Evolutionary conservation across 2,888 invertebrate genomes (phyloP), one percentile per base, ranked within the genome.

Genomic region (Calephelis perditalis): DNA sequence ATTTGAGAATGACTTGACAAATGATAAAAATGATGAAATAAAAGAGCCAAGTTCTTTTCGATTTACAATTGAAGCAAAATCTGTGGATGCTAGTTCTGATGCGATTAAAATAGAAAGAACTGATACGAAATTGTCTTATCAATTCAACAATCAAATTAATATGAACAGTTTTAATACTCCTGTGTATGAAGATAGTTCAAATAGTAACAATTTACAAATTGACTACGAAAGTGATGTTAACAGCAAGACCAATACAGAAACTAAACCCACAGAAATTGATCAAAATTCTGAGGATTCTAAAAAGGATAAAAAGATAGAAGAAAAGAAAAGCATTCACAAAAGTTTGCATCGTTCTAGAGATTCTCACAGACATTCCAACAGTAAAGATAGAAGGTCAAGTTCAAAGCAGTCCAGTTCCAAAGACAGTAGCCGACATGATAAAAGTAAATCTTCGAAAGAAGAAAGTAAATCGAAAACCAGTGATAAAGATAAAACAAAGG

Each of bases 141-240:
- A 86, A 60, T 87, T 87, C 57, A 82, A 74, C 49, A 85, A 78
- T 63, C 85, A 87, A 79, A 78, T 84, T 0, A 86, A 86, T 66
- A 80, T 87, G 15, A 84, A 86, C 61, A 78, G 80, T 3, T 85
- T 81, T 63, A 83, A 79, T 60, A 87, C 87, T 0, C 87, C 83
- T 11, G 63, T 82, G 63, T 87, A 85, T 63, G 87, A 90, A 57
- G 91, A 88, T 58, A 91, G 87, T 70, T 90, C 90, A 1, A 90
- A 88, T 71, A 85, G 86, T 65, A 84, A 86, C 65, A 84, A 83
- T 57, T 70, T 86, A 60, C 87, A 83, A 59, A 88, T 91, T 61
- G 89, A 90, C 71, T 89, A 90, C 58, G 90, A 90, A 73, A 90
- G 87, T 71, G 90, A 90, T 67, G 81, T 79, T 3, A 91, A 91